Percentiles rank a stretch among this genome's conserved stretches.
Evolutionary conservation across 2,888 invertebrate species (phyloP).

Genomic region (Ischnus inquisitorius): DNA sequence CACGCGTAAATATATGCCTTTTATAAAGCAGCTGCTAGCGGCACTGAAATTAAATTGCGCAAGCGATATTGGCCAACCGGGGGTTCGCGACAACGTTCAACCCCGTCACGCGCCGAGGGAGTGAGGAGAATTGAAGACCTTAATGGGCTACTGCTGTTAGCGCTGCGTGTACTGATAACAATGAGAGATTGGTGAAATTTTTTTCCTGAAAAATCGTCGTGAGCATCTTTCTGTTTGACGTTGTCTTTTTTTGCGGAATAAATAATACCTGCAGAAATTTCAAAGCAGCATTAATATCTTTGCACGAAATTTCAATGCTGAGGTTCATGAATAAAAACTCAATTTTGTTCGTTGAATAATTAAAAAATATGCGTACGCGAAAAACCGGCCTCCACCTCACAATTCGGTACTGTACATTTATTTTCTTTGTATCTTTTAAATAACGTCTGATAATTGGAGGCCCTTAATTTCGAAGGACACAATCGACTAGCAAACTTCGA

Average conservation of each 20-base stretch:
- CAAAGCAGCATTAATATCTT: no score
- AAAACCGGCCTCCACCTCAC: no score
- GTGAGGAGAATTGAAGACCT: conserved; percentile 20
- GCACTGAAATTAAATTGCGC: conserved; percentile 60
- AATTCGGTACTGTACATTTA: no score
- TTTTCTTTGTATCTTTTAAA: no score
- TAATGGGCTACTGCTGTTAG: conserved; percentile 27
- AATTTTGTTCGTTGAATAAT: no score
- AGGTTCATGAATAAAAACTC: no score
- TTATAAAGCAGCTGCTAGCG: conserved; percentile 57
- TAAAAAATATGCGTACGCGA: no score
- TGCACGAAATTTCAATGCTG: no score
- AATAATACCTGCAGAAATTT: not conserved
- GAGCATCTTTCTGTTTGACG: not conserved
- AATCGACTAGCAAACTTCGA: conserved; percentile 50
- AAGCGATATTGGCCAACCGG: conserved; percentile 37
- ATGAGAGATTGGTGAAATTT: conserved; percentile 18
- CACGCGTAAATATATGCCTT: conserved; percentile 50
- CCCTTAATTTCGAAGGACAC: not conserved
- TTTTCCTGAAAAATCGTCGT: not conserved
- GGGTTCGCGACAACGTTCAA: conserved; percentile 8
- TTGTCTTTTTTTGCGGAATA: conserved; percentile 1
- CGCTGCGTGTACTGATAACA: conserved; percentile 13
- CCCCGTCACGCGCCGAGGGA: conserved; percentile 18
- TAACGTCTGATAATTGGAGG: conserved; percentile 19